These are phyloP conservation scores for Benthosema pterotum DNA, from an alignment of 2,797 vertebrate genomes.

Conservation along the genomic window DNA sequence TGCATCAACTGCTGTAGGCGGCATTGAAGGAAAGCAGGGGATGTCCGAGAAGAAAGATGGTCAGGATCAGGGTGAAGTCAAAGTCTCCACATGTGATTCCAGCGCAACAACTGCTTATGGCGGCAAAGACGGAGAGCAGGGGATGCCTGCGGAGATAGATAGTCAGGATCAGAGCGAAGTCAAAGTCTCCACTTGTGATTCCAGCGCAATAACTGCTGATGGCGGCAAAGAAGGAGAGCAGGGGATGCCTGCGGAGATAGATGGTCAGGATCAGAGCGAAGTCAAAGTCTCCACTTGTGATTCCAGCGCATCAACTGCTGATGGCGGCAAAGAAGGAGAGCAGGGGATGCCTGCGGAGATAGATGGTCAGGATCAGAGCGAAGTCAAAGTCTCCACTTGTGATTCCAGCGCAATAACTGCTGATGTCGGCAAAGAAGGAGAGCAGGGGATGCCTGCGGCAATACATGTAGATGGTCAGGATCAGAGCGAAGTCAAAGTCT, in stretches of 20 bases:
- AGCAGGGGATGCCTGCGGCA: no score
- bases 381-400: slow-evolving; percentile 65
- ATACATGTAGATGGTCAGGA: slow-evolving; percentile 79
- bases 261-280: slow-evolving; percentile 76
- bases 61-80: slow-evolving; percentile 72
- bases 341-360: slow-evolving; percentile 52
- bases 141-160: slow-evolving; percentile 65
- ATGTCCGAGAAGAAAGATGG: slow-evolving; percentile 70
- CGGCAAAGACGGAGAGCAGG: no score
- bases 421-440: no score
- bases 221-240: no score
- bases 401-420: no score
- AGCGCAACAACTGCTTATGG: no score
- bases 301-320: no score
- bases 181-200: slow-evolving; percentile 50
- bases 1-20: no score
- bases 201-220: no score
- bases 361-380: slow-evolving; percentile 75
- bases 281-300: slow-evolving; percentile 52
- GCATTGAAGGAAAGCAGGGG: no score
- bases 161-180: slow-evolving; percentile 74
- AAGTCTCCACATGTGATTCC: slow-evolving; percentile 42
- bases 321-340: no score
- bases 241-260: slow-evolving; percentile 57
- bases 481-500: slow-evolving; percentile 68